Base-by-base conservation (phyloP, 2,888 invertebrate genomes). In the Himalopsyche tibetana region DNA sequence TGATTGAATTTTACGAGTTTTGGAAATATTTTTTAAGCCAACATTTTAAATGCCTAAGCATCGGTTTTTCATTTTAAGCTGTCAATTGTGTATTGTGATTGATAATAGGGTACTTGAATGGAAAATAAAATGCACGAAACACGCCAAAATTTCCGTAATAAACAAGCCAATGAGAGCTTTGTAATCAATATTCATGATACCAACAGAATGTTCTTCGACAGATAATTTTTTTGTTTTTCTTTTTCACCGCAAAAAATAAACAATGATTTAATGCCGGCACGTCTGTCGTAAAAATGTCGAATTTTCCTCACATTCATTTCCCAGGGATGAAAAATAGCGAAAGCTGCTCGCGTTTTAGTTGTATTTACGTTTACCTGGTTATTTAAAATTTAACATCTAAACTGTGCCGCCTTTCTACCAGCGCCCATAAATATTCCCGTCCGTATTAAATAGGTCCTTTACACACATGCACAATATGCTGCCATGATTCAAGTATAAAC, bases 241-340 rank as follows among this genome's bases (percentile, higher is more conserved):
- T 63, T 11, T 28, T 0, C 63, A 19, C 56, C 56, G 56, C 63
- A 11, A 19, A 63, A 63, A 56, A 56, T 17, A n/a, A 63, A 63
- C 63, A 63, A 63, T 63, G 63, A 63, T 63, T 63, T 63, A 63
- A 28, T 9, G 63, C 63, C 28, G 9, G 19, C 63, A 63, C 63
- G 63, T 63, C 63, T 63, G 63, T 63, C 63, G 63, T 63, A 63
- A 63, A 63, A 63, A 63, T 63, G 63, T 63, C 63, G 63, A 63
- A 63, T 63, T 63, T 63, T 6, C 63, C 63, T 63, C 63, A 63
- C 63, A 63, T 63, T 63, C 63, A 63, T 63, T 63, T 63, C 28
- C 63, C 63, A 8, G 19, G 28, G 63, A 63, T 63, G 63, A 63
- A 63, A 63, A 63, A 63, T 63, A 19, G 63, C n/a, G n/a, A 28